phyloP scores from a whole-genome alignment of 2,113 vertebrate genomes.

The Sinocyclocheilus rhinocerous region DNA sequence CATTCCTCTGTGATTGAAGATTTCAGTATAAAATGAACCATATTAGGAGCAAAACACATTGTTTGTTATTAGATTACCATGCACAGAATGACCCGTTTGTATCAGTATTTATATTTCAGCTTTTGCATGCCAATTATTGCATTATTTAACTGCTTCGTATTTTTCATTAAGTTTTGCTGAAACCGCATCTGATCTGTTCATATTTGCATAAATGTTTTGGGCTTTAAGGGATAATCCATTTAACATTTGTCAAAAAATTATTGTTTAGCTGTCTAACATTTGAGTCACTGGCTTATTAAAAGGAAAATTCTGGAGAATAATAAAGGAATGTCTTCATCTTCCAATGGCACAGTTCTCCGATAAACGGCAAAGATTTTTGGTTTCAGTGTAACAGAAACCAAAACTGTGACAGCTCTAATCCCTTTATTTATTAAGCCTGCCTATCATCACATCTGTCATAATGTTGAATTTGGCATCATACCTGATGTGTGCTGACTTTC shows the following conservation, averaged over 20 bases:
- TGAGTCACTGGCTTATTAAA: not conserved
- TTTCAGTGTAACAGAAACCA: constrained; percentile 6
- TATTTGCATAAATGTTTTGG: not conserved
- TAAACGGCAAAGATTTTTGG: not conserved
- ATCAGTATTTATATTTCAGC: too few relatives aligned
- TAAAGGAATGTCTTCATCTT: not conserved
- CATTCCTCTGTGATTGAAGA: not conserved
- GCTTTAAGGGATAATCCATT: not conserved
- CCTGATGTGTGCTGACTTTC: not conserved
- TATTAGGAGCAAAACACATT: not conserved
- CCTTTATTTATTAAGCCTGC: not conserved
- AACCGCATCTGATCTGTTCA: not conserved
- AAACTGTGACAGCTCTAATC: not conserved
- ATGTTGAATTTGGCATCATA: not conserved
- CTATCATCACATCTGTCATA: not conserved
- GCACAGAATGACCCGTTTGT: not conserved
- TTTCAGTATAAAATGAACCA: not conserved
- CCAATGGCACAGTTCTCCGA: not conserved
- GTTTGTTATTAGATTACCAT: not conserved
- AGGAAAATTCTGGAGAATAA: not conserved
- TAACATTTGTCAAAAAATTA: not conserved
- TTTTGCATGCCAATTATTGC: not conserved
- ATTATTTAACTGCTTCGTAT: not conserved
- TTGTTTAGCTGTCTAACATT: not conserved
- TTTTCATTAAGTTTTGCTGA: not conserved